Evolutionary conservation across 2,888 invertebrate genomes (phyloP).

Genomic region (Cheiracanthium punctorium): DNA sequence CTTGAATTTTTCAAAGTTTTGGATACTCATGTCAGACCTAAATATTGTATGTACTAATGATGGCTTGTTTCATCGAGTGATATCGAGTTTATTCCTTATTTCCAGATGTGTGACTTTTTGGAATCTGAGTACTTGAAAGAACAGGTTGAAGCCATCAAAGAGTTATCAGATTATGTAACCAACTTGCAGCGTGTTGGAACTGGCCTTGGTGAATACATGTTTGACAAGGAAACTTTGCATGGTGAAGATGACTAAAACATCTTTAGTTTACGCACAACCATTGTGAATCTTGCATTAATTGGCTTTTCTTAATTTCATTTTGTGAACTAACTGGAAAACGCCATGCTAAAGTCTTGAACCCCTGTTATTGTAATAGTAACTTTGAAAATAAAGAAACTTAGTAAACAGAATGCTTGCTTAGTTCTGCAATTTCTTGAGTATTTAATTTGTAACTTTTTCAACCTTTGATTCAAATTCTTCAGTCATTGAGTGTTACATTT

Average conservation of each 20-base stretch:
- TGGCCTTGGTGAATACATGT: slow-evolving; percentile 80
- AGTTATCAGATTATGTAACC: slow-evolving; percentile 80
- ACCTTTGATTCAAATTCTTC: no score
- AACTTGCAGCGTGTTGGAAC: slow-evolving; percentile 79
- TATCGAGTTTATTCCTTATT: neutral
- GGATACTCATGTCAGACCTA: no score
- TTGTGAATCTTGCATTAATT: neutral
- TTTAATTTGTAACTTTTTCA: no score
- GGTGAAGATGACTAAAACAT: slow-evolving; percentile 35
- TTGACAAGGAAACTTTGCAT: slow-evolving; percentile 78
- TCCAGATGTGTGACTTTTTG: slow-evolving; percentile 82
- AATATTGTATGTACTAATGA: no score
- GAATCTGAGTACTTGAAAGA: slow-evolving; percentile 84
- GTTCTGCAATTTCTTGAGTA: no score
- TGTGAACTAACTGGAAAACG: neutral
- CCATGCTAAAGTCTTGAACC: neutral
- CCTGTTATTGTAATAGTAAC: neutral
- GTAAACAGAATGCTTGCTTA: no score
- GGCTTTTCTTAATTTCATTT: neutral
- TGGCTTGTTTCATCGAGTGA: no score
- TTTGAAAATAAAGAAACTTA: no score
- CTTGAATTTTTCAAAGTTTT: no score
- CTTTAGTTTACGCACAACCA: slow-evolving; percentile 10
- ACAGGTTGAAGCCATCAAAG: slow-evolving; percentile 82
- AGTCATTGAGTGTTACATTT: no score